phyloP scores from a whole-genome alignment of 2,797 vertebrate species.

The Pseudocheirus occidentalis region DNA sequence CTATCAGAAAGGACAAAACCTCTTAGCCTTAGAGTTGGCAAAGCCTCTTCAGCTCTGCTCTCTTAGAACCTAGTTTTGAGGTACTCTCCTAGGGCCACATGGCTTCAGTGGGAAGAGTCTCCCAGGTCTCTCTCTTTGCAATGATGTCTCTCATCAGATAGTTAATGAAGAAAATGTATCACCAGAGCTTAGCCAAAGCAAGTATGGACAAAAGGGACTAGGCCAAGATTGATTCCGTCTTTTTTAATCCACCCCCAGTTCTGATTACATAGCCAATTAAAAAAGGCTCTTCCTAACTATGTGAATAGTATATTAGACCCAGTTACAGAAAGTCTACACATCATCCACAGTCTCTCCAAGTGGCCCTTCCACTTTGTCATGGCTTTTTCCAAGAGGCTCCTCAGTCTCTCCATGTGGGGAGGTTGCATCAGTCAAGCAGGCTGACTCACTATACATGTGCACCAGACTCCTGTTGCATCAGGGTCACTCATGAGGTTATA shows the following conservation, averaged over 20 bases:
- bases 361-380: neutral
- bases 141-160: no score
- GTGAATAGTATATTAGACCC: neutral
- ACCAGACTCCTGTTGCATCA: neutral
- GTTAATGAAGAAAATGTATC: neutral
- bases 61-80: neutral
- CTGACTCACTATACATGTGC: neutral
- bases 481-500: neutral
- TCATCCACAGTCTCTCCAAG: neutral
- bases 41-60: neutral
- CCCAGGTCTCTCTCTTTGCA: neutral
- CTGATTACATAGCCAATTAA: neutral
- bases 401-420: neutral
- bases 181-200: neutral
- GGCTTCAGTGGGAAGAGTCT: neutral
- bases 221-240: neutral
- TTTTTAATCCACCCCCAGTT: neutral
- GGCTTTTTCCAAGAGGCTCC: neutral
- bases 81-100: neutral
- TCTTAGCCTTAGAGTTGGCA: neutral
- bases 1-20: no score
- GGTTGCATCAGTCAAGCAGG: neutral
- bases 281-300: neutral
- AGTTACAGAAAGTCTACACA: neutral
- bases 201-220: neutral